These are phyloP conservation scores for Pristionchus entomophagus DNA, from an alignment of 2,888 invertebrate genomes.

Conservation along the genomic window DNA sequence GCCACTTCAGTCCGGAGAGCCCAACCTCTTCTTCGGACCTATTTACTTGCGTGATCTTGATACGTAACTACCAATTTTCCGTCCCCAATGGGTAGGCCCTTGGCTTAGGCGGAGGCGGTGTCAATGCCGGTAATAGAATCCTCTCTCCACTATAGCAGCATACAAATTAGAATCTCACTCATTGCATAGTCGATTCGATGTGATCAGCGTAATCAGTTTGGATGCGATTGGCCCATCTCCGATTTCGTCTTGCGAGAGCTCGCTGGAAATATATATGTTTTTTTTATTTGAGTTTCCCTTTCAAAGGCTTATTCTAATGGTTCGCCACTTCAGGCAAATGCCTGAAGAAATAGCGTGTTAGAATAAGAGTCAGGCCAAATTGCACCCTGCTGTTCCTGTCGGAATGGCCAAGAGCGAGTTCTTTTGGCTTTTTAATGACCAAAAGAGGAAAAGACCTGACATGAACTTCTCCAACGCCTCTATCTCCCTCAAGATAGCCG, in stretches of 20 bases:
- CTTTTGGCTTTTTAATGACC: neutral
- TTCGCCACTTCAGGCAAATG: neutral
- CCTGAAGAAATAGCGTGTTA: neutral
- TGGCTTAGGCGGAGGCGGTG: too few species aligned
- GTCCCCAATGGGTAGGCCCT: too few species aligned
- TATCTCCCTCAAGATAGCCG: neutral
- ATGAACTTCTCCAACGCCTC: neutral
- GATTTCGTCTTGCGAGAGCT: neutral
- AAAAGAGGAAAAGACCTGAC: too few species aligned
- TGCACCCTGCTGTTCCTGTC: neutral
- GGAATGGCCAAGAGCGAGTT: too few species aligned
- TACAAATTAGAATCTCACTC: conserved; percentile 15
- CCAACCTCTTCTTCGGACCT: too few species aligned
- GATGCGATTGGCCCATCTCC: neutral
- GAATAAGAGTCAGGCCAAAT: neutral
- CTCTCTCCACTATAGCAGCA: too few species aligned
- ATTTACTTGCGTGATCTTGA: too few species aligned
- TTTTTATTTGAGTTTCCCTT: too few species aligned
- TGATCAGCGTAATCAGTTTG: neutral
- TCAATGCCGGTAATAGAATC: too few species aligned
- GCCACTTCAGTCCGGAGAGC: too few species aligned
- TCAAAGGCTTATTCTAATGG: too few species aligned
- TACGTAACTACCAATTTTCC: too few species aligned
- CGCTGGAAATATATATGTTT: neutral
- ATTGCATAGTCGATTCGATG: conserved; percentile 11